Conservation (phyloP, 2,888 invertebrate species). For the Pristionchus entomophagus region DNA sequence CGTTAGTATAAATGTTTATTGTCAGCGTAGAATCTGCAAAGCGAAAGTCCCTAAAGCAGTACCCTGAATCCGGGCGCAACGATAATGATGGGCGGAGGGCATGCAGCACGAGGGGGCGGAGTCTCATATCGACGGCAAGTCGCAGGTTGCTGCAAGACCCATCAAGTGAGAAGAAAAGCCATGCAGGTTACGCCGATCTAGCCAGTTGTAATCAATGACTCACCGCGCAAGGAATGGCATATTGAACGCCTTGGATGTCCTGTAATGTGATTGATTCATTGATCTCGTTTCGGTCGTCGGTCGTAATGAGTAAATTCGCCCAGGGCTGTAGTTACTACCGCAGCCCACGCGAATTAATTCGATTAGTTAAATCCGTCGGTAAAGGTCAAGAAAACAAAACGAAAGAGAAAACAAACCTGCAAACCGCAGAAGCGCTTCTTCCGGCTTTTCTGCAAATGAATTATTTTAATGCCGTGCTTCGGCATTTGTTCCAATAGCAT, state of each 20-base stretch:
- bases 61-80: slow-evolving; percentile 46
- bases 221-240: slow-evolving; percentile 39
- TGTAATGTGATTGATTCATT: slow-evolving; percentile 1
- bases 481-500: not conserved
- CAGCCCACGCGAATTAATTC: too few species aligned
- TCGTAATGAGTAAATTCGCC: not conserved
- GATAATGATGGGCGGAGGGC: slow-evolving; percentile 42
- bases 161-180: slow-evolving; percentile 8
- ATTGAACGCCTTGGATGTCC: not conserved
- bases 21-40: too few species aligned
- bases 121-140: slow-evolving; percentile 33
- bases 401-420: not conserved
- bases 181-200: not conserved
- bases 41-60: too few species aligned
- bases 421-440: slow-evolving; percentile 36
- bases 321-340: too few species aligned
- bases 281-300: not conserved
- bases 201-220: not conserved
- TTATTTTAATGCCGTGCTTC: not conserved
- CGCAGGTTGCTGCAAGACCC: slow-evolving; percentile 16
- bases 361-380: too few species aligned
- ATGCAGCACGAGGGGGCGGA: slow-evolving; percentile 43
- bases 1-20: too few species aligned
- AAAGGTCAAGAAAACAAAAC: not conserved
- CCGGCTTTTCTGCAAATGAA: not conserved